A percentile compares a stretch with the other conserved stretches of the same genome.
Evolutionary conservation across 2,888 invertebrate genomes (phyloP).

Genomic region (Carpatolechia fugitivella): DNA sequence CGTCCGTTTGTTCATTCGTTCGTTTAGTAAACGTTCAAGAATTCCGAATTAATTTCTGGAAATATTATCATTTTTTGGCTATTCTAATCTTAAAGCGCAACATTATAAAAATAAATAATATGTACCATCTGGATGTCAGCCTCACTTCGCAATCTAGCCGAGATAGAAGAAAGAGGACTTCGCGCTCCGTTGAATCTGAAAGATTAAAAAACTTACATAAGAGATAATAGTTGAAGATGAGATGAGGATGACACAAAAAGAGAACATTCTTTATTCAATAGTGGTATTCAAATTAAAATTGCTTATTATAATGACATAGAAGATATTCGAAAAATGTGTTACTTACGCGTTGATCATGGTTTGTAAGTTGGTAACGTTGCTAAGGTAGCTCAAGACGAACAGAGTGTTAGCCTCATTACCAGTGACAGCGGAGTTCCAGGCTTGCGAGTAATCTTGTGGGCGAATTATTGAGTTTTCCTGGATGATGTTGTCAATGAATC

Average conservation of each 20-base stretch:
- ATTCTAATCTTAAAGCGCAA: no score
- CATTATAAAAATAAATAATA: slow-evolving; percentile 3
- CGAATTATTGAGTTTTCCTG: slow-evolving; percentile 55
- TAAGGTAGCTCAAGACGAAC: slow-evolving; percentile 74
- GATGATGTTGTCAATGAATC: slow-evolving; percentile 51
- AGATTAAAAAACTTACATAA: no score
- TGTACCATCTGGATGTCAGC: slow-evolving; percentile 45
- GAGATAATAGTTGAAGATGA: no score
- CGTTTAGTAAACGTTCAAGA: no score
- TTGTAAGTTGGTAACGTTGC: slow-evolving; percentile 40
- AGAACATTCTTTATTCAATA: no score
- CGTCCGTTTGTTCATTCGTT: no score
- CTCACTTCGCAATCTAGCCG: slow-evolving; percentile 49
- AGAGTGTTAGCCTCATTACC: slow-evolving; percentile 78
- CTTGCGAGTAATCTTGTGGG: slow-evolving; percentile 66
- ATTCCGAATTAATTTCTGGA: no score
- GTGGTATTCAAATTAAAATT: no score
- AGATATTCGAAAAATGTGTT: neutral
- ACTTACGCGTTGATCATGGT: slow-evolving; percentile 55
- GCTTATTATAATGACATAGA: no score
- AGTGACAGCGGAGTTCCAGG: slow-evolving; percentile 68
- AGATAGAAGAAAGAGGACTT: slow-evolving; percentile 51
- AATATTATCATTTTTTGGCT: no score
- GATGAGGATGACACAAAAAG: no score
- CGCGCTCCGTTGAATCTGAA: slow-evolving; percentile 44